Base-by-base conservation (phyloP, 2,113 vertebrate species). In the Oreotragus oreotragus region DNA sequence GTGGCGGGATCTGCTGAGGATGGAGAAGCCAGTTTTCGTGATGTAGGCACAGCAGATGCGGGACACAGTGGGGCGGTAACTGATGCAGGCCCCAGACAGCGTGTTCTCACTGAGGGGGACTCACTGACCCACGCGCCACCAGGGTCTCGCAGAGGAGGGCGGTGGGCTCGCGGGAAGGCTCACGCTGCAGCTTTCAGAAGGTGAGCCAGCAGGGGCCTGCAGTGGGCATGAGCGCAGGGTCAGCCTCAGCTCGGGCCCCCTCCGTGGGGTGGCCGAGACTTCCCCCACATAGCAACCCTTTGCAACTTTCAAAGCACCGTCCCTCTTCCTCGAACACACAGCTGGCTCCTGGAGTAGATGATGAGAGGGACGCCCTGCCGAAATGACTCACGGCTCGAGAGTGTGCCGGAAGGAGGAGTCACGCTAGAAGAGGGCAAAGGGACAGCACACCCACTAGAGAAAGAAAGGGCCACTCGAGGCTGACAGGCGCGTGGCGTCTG, bases 401-500 rank as follows among this genome's bases (percentile, higher is more conserved):
- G 57, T 12, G 6, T 25, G 0, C 47, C 58, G 33, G 66, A 88
- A 79, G 45, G 36, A 62, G 23, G 66, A 83, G 39, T 25, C 70
- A 2, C 12, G 16, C 57, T 43, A 39, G 57, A 90, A 60, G 10
- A 28, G 94, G 90, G 45, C 81, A 53, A 80, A 90, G 70, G 23
- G 39, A 86, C 57, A 86, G 45, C 73, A 25, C 62, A 80, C 79
- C 70, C 55, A n/a, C 73, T 62, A 19, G 1, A 15, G n/a, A 80
- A 83, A 92, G 70, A 97, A 93, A 97, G 91, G 55, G 62, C 81
- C 93, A 43, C 79, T 94, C 83, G 73, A 47, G 89, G 45, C 77
- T 64, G 86, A 87, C 97, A 95, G 86, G 97, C 94, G 88, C 39
- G 73, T 57, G 91, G 49, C 96, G 95, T 92, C 90, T 94, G 91